Conservation (phyloP, 1,140 invertebrate species). For the Heliconius hermathena region DNA sequence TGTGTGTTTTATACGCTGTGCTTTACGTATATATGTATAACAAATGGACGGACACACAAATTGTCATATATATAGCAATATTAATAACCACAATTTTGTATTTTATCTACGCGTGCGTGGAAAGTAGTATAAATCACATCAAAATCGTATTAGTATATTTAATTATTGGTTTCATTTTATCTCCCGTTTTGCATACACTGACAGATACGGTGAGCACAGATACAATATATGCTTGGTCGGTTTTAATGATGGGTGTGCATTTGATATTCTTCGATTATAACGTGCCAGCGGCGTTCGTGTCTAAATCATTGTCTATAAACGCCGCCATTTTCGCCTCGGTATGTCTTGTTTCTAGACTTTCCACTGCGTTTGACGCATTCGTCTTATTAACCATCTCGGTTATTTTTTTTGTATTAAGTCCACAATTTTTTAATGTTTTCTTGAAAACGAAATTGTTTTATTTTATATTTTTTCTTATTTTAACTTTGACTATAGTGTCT, state of each 20-base stretch:
- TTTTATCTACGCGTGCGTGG: constrained; percentile 78
- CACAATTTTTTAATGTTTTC: constrained; percentile 87
- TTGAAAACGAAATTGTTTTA: constrained; percentile 72
- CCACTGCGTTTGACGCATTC: constrained; percentile 93
- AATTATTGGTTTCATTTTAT: constrained; percentile 92
- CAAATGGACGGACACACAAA: constrained; percentile 84
- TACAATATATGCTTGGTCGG: constrained; percentile 96
- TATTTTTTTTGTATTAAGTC: constrained; percentile 93
- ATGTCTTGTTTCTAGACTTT: constrained; percentile 95
- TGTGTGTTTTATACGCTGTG: constrained; percentile 89
- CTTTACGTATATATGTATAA: constrained; percentile 89
- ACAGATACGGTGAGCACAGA: constrained; percentile 98
- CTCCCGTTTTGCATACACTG: constrained; percentile 95
- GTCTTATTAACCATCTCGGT: constrained; percentile 93
- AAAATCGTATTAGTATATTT: constrained; percentile 90
- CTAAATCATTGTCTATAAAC: constrained; percentile 93
- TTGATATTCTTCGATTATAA: constrained; percentile 96
- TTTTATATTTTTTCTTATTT: constrained; percentile 51
- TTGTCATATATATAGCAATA: constrained; percentile 83
- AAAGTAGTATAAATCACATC: constrained; percentile 74
- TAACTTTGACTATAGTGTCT: constrained; percentile 76
- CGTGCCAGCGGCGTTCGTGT: constrained; percentile 89
- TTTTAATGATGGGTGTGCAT: constrained; percentile 93
- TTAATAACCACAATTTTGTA: constrained; percentile 83
- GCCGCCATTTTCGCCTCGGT: constrained; percentile 96